Percentiles rank a stretch among this genome's conserved stretches.
Evolutionary conservation across 2,113 vertebrate genomes (phyloP).

Genomic region (Serinus canaria): DNA sequence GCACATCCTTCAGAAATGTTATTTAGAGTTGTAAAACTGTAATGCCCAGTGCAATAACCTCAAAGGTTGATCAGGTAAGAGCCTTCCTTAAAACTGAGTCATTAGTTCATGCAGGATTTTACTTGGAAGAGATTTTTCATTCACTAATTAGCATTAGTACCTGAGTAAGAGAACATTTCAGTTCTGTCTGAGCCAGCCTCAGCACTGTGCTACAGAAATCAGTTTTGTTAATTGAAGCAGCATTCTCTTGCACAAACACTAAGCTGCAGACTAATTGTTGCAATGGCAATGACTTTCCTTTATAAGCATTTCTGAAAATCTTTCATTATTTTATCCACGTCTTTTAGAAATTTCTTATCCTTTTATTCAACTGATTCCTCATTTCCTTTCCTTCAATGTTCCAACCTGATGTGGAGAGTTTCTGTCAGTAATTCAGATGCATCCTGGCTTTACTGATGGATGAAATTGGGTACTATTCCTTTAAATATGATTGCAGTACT

Average conservation of each 20-base stretch:
- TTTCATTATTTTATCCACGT: neutral
- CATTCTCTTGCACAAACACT: neutral
- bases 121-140: neutral
- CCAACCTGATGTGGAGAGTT: neutral
- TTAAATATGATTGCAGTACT: neutral
- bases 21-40: neutral
- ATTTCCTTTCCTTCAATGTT: neutral
- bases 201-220: neutral
- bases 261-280: neutral
- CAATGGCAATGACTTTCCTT: neutral
- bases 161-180: neutral
- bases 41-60: neutral
- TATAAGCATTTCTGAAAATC: neutral
- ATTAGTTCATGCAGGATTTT: neutral
- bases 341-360: neutral
- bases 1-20: neutral
- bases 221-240: neutral
- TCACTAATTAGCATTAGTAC: neutral
- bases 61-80: neutral
- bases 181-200: neutral
- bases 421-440: neutral
- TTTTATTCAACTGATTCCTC: neutral
- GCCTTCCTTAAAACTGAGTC: neutral
- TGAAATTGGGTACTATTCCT: neutral
- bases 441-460: neutral